Evolutionary conservation across 2,888 invertebrate species (phyloP), one percentile per base, ranked within the genome.

Genomic region (Strigamia crassipes): DNA sequence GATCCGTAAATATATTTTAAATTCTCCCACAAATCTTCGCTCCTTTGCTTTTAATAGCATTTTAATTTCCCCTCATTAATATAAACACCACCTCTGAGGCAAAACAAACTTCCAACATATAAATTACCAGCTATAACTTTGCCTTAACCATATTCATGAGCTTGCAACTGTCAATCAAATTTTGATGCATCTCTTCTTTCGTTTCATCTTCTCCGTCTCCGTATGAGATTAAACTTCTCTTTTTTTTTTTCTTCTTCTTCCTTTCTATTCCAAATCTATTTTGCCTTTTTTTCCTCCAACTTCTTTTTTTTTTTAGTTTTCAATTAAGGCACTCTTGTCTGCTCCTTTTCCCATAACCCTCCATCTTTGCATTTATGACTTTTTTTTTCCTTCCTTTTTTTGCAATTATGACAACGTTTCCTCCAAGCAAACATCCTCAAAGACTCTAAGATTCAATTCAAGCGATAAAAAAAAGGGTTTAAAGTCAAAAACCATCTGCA

Each of bases 331-430:
- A 66, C 66, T 66, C 66, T 51, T 66, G 66, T 31, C 27, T 66
- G 66, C 27, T 66, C 66, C 15, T 66, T 66, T 66, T 27, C 66
- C 66, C 66, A 27, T 66, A 66, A 66, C 66, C 66, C 66, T 66
- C 66, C 66, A 15, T 66, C 21, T 66, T 66, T 66, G 66, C 66
- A 66, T 66, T 66, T 66, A 66, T 66, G 66, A 27, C 66, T 66
- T 27, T 31, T 66, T 46, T 61, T 23, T 34, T 66, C 10, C 15
- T 66, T 46, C 18, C 10, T 66, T 66, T 27, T 66, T 66, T 66
- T 66, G 66, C 66, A 66, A 66, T 66, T 66, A 66, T 66, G 66
- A 66, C 66, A 66, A 66, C 66, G 31, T 66, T 66, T 66, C 66
- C 66, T 66, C 15, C 27, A 31, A 66, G 66, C 66, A 66, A 66